Conservation (phyloP, 2,888 invertebrate genomes). For the Luffia ferchaultella region DNA sequence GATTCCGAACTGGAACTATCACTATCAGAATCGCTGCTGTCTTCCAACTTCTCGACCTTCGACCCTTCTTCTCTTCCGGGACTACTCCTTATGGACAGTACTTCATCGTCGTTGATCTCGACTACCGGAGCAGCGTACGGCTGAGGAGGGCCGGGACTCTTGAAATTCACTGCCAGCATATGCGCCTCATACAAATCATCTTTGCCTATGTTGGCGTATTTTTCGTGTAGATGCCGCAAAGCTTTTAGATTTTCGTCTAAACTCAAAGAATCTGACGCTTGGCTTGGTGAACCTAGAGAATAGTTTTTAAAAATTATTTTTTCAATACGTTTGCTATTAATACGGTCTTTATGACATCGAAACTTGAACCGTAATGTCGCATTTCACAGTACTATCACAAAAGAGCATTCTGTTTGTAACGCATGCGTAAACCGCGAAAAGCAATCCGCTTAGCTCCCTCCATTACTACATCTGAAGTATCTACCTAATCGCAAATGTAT, state of each 20-base stretch:
- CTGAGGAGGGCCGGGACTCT: constrained; percentile 25
- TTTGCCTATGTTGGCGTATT: constrained; percentile 57
- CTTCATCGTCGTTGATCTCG: constrained; percentile 39
- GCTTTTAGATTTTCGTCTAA: constrained; percentile 52
- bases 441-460: too few species aligned
- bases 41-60: constrained; percentile 42
- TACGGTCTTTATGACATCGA: too few species aligned
- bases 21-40: constrained; percentile 45
- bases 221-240: constrained; percentile 49
- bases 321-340: too few species aligned
- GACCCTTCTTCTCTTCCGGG: background rate
- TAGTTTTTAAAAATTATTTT: too few species aligned
- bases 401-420: too few species aligned
- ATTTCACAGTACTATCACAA: too few species aligned
- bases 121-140: constrained; percentile 7
- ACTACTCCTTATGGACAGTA: constrained; percentile 34
- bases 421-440: too few species aligned
- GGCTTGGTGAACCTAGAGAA: constrained; percentile 43
- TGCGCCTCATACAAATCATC: constrained; percentile 46
- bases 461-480: too few species aligned
- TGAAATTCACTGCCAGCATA: constrained; percentile 43
- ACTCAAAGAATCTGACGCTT: constrained; percentile 49
- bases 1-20: constrained; percentile 4
- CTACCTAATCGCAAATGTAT: too few species aligned
- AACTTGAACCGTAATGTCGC: too few species aligned